Evolutionary conservation across 1,140 invertebrate species (phyloP).

Genomic region (Drosophila ananassae): DNA sequence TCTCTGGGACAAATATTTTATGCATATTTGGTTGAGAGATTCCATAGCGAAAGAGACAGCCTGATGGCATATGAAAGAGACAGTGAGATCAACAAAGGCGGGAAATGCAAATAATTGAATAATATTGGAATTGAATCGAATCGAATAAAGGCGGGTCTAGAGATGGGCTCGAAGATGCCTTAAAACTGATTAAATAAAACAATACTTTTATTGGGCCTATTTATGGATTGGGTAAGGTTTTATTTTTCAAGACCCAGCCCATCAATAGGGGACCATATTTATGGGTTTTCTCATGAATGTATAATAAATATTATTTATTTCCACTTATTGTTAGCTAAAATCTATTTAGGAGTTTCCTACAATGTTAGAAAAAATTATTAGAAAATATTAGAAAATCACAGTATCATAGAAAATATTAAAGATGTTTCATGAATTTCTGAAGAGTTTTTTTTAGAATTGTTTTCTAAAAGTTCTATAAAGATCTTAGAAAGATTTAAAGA

Average conservation of each 20-base stretch:
- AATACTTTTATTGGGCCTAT: slow-evolving; percentile 15
- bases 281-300: too few relatives aligned
- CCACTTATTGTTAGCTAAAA: too few relatives aligned
- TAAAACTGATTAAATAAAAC: slow-evolving; percentile 44
- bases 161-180: not conserved
- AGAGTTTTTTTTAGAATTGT: too few relatives aligned
- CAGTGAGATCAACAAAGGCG: slow-evolving; percentile 34
- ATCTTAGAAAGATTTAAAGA: too few relatives aligned
- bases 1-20: slow-evolving; percentile 38
- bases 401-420: too few relatives aligned
- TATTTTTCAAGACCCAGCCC: not conserved
- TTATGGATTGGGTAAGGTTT: not conserved
- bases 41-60: slow-evolving; percentile 19
- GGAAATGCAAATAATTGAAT: slow-evolving; percentile 47
- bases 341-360: too few relatives aligned
- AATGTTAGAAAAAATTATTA: too few relatives aligned
- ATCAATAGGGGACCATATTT: not conserved
- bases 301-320: not conserved
- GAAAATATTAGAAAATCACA: too few relatives aligned
- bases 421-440: too few relatives aligned
- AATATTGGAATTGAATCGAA: slow-evolving; percentile 26
- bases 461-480: too few relatives aligned
- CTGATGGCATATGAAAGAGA: not conserved
- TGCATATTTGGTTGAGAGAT: slow-evolving; percentile 33
- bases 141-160: not conserved